These are phyloP conservation scores for Eucera pruinosa DNA, from an alignment of 2,888 invertebrate species.

Conservation along the genomic window DNA sequence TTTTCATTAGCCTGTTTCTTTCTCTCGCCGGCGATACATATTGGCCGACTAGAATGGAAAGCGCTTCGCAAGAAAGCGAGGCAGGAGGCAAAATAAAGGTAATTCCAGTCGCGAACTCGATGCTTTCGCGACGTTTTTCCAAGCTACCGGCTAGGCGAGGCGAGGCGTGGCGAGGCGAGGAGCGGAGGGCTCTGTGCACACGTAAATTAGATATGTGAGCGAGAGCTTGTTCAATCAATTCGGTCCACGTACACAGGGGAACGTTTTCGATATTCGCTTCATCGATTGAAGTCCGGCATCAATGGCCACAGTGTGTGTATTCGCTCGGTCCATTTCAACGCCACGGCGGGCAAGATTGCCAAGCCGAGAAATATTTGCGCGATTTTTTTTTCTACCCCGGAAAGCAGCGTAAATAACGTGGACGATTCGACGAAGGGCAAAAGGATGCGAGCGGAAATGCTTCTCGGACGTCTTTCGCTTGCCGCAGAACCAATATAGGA, in stretches of 20 bases:
- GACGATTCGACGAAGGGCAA: background rate
- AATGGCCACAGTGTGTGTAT: slow-evolving; percentile 18
- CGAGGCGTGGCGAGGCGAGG: too few relatives aligned
- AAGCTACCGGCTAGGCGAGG: background rate
- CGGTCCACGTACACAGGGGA: slow-evolving; percentile 30
- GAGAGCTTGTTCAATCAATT: slow-evolving; percentile 40
- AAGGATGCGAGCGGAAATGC: slow-evolving; percentile 17
- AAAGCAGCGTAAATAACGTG: slow-evolving; percentile 34
- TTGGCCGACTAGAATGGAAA: background rate
- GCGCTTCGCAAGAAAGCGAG: too few relatives aligned
- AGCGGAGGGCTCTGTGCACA: too few relatives aligned
- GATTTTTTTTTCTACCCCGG: slow-evolving; percentile 13
- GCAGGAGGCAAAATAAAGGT: too few relatives aligned
- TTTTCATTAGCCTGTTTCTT: slow-evolving; percentile 13
- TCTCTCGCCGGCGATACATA: background rate
- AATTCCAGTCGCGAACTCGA: background rate
- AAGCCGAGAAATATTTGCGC: slow-evolving; percentile 32
- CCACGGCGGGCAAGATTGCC: slow-evolving; percentile 38
- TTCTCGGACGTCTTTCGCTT: background rate
- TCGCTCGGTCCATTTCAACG: slow-evolving; percentile 25
- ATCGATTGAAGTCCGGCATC: slow-evolving; percentile 45
- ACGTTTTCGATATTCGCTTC: slow-evolving; percentile 49
- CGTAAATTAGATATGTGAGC: slow-evolving; percentile 44
- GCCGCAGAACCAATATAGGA: too few relatives aligned
- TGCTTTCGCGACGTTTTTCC: slow-evolving; percentile 10